Evolutionary conservation across 1,140 invertebrate species (phyloP), one percentile per base, ranked within the genome.

Genomic region (Pygmarrhopalites habei): DNA sequence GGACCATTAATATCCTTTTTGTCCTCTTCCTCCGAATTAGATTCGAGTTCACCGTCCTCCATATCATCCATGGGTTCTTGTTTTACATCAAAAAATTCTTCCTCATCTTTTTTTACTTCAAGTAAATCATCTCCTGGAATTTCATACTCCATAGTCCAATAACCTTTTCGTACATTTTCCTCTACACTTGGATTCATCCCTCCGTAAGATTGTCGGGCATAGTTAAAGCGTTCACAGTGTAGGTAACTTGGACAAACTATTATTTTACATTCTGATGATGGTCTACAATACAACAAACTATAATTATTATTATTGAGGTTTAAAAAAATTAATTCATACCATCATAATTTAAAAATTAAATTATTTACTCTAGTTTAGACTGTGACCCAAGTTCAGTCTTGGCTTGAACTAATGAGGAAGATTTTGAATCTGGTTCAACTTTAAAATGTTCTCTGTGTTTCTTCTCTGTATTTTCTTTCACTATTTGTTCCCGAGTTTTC

Each of bases 161-260:
- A 5, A 15, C 53, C 53, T 56, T 56, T 56, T 12, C 53, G 26
- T 5, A 56, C 19, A 23, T 39, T 35, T 19, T 56, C 53, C 25
- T 56, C 53, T 21, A 56, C 53, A 3, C 29, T 35, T n/a, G 53
- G 53, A 56, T 56, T 56, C 53, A 56, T 56, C 39, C 53, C 53
- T 21, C 53, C 53, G 30, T 35, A 56, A 15, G 53, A 56, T 23
- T 56, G 53, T n/a, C 53, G 26, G 10, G 29, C 53, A 25, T 56
- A 56, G 14, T 12, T 23, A 26, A 35, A 56, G 15, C 53, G 53
- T 39, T 56, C 53, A 28, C 53, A 56, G 5, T 56, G 53, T 10
- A 56, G n/a, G 25, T 35, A 56, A 56, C 53, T 56, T 4, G 30
- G 29, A 26, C 53, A 56, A 10, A 35, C 53, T 3, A 19, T 32